Evolutionary conservation across 2,113 vertebrate species (phyloP).

Genomic region (Percopsis transmontana): DNA sequence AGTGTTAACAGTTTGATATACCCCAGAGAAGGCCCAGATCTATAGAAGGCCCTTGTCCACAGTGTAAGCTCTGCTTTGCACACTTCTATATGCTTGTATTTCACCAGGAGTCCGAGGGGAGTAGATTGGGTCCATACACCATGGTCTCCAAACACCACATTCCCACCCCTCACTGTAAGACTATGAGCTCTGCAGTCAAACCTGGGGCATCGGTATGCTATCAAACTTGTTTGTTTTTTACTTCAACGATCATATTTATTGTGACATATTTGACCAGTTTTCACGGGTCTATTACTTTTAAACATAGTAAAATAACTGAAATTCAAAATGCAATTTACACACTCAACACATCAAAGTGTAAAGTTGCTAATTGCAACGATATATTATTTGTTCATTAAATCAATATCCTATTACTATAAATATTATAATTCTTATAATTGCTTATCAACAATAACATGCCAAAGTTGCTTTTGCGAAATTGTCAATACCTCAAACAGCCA

Average conservation of each 20-base stretch:
- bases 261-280: too few relatives aligned
- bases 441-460: constrained; percentile 37
- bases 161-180: neutral
- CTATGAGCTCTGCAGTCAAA: neutral
- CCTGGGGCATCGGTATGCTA: constrained; percentile 6
- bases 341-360: too few relatives aligned
- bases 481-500: constrained; percentile 55
- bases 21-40: constrained; percentile 88
- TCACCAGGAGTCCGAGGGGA: constrained; percentile 9
- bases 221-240: neutral
- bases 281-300: too few relatives aligned
- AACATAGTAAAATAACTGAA: too few relatives aligned
- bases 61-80: constrained; percentile 10
- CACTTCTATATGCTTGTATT: neutral
- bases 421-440: neutral
- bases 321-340: too few relatives aligned
- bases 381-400: too few relatives aligned
- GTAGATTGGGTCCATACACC: neutral
- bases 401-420: too few relatives aligned
- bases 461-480: constrained; percentile 63
- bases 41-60: constrained; percentile 67
- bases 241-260: constrained; percentile 5
- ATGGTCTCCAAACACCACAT: neutral
- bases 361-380: too few relatives aligned
- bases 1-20: constrained; percentile 96